These are phyloP conservation scores for Oryctolagus cuniculus DNA, from an alignment of 2,113 vertebrate species.

Conservation along the genomic window DNA sequence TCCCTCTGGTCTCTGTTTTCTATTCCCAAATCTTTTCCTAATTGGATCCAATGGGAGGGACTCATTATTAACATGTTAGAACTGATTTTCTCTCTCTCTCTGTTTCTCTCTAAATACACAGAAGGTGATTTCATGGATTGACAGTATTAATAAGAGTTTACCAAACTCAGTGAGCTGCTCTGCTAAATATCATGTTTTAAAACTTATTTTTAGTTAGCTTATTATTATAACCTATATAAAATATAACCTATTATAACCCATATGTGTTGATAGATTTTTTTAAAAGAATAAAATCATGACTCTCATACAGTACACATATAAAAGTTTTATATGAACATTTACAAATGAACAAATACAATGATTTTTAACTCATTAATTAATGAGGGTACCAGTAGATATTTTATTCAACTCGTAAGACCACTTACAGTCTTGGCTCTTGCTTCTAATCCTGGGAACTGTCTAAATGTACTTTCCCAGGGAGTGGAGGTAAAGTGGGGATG, in stretches of 20 bases:
- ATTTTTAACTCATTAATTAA: conserved; percentile 27
- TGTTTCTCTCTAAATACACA: background rate
- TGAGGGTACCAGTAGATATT: background rate
- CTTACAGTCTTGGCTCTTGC: background rate
- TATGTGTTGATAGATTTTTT: conserved; percentile 39
- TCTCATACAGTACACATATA: background rate
- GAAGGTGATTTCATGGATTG: background rate
- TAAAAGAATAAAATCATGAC: conserved; percentile 36
- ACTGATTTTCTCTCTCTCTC: background rate
- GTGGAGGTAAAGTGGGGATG: background rate
- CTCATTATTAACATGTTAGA: background rate
- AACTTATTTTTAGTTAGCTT: conserved; percentile 47
- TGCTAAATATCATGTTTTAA: conserved; percentile 11
- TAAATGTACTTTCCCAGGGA: background rate
- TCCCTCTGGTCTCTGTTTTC: background rate
- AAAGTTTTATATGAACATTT: background rate
- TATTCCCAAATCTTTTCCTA: background rate
- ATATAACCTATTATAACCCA: background rate
- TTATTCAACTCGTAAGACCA: background rate
- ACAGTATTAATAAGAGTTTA: background rate
- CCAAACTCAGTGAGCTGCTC: background rate
- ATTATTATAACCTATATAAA: background rate
- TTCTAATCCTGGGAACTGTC: background rate
- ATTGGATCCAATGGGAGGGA: background rate
- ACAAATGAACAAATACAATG: background rate